Evolutionary conservation across 2,113 vertebrate genomes (phyloP).

Genomic region (Crotalus viridis): DNA sequence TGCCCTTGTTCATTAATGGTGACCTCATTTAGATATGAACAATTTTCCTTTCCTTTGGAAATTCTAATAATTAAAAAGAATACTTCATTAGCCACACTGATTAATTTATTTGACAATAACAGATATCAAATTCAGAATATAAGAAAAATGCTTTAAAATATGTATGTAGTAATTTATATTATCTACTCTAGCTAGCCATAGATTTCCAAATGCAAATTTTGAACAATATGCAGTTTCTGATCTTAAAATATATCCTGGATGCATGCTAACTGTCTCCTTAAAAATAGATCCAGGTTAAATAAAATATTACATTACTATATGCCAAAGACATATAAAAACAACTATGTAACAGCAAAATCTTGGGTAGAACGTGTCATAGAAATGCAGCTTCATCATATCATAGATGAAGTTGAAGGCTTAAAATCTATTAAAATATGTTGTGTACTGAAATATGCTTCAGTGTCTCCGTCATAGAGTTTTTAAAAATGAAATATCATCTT

Average conservation of each 20-base stretch:
- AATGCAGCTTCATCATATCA: not conserved
- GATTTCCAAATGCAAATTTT: constrained; percentile 44
- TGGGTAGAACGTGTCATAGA: not conserved
- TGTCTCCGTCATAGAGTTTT: not conserved
- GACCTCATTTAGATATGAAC: constrained; percentile 53
- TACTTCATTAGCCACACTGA: constrained; percentile 46
- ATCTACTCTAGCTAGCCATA: not conserved
- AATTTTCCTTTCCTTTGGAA: constrained; percentile 40
- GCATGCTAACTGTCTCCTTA: not conserved
- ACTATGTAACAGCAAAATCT: not conserved
- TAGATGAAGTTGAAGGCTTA: not conserved
- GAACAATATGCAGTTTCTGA: not conserved
- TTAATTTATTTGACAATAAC: constrained; percentile 42
- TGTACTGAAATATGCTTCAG: not conserved
- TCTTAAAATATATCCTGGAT: not conserved
- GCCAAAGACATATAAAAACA: not conserved
- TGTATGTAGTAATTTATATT: constrained; percentile 5
- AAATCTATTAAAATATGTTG: not conserved
- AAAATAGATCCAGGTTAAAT: not conserved
- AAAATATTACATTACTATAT: not conserved
- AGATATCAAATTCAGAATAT: constrained; percentile 45
- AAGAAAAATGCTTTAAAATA: constrained; percentile 42
- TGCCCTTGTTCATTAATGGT: constrained; percentile 32
- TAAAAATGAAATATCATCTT: not conserved
- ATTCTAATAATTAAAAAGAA: constrained; percentile 51